These are phyloP conservation scores for Dinoponera quadriceps DNA, from an alignment of 1,140 invertebrate species.

Conservation along the genomic window DNA sequence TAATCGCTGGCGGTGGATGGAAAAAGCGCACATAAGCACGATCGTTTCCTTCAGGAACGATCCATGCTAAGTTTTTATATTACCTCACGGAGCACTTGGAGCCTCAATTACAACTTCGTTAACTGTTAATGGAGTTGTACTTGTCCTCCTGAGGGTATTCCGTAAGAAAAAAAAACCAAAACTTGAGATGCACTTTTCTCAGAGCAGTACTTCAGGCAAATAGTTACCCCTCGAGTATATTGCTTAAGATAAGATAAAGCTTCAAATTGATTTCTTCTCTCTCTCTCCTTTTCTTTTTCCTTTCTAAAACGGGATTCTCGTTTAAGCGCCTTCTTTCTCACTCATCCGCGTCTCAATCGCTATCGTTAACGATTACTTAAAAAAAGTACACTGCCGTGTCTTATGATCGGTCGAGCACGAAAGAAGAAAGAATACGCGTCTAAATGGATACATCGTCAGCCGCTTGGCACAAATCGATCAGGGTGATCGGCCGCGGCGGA, in stretches of 20 bases:
- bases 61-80: slow-evolving; percentile 5
- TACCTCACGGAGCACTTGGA: neutral
- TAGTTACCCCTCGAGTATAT: slow-evolving; percentile 22
- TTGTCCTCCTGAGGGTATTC: neutral
- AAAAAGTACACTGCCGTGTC: neutral
- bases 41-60: neutral
- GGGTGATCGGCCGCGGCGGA: neutral
- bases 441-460: neutral
- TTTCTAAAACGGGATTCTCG: neutral
- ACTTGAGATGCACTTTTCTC: slow-evolving; percentile 8
- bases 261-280: slow-evolving; percentile 20
- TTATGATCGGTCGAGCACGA: neutral
- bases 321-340: neutral
- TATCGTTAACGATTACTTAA: neutral
- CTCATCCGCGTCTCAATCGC: neutral
- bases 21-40: neutral
- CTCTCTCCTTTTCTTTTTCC: too few relatives aligned
- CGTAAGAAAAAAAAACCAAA: slow-evolving; percentile 5
- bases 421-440: neutral
- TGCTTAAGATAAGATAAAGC: neutral
- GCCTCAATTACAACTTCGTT: neutral
- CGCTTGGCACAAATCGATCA: slow-evolving; percentile 11
- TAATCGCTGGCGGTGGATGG: neutral
- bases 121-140: slow-evolving; percentile 34
- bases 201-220: neutral